Percentiles rank a stretch among this genome's conserved stretches.
These are phyloP conservation scores for Ylistrum balloti DNA, from an alignment of 1,140 invertebrate genomes.

Conservation along the genomic window DNA sequence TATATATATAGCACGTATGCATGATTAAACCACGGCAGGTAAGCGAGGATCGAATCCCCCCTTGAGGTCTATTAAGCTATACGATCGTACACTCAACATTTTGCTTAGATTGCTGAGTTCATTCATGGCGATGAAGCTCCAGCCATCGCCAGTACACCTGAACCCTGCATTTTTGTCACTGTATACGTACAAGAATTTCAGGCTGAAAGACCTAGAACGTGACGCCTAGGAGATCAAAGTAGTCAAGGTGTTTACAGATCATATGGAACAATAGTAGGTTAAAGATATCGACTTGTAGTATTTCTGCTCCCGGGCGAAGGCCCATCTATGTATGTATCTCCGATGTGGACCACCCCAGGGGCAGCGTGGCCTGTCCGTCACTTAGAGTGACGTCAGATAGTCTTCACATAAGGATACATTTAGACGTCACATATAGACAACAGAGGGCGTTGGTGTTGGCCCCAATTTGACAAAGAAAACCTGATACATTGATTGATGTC, in stretches of 20 bases:
- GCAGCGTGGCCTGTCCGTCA: not conserved
- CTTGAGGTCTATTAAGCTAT: not conserved
- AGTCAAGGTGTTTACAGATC: not conserved
- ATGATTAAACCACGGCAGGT: not conserved
- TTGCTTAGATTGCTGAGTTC: not conserved
- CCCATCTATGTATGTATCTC: not conserved
- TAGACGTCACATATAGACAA: not conserved
- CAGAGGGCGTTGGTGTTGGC: not conserved
- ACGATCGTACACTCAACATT: too few species aligned
- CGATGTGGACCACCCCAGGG: not conserved
- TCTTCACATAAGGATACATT: not conserved
- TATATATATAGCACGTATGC: too few species aligned
- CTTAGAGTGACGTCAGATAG: too few species aligned
- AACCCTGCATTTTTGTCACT: not conserved
- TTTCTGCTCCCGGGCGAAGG: not conserved
- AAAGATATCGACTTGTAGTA: not conserved
- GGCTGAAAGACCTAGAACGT: not conserved
- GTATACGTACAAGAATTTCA: not conserved
- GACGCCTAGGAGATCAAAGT: conserved; percentile 8
- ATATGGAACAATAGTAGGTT: not conserved
- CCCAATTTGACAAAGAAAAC: not conserved
- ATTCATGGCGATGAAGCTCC: not conserved
- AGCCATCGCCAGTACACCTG: not conserved
- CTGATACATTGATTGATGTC: not conserved
- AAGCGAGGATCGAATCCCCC: not conserved